phyloP scores from a whole-genome alignment of 2,888 invertebrate genomes.

The Crematogaster levior region DNA sequence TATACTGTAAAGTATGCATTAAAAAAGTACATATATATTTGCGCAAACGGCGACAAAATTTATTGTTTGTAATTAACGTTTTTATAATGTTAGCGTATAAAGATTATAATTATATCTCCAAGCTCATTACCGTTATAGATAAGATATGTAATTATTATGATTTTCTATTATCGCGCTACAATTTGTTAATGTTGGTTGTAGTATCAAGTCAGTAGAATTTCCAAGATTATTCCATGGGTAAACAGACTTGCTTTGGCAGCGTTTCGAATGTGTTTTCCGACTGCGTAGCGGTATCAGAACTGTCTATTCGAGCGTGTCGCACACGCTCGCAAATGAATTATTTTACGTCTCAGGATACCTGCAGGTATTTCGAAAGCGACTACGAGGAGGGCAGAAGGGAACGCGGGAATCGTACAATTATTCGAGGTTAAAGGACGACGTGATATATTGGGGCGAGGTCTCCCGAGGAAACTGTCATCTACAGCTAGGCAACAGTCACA shows the following conservation, averaged over 20 bases:
- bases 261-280: slow-evolving; percentile 52
- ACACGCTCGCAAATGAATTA: slow-evolving; percentile 66
- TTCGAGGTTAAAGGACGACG: slow-evolving; percentile 76
- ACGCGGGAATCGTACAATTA: slow-evolving; percentile 74
- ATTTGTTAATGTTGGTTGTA: slow-evolving; percentile 22
- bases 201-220: slow-evolving; percentile 45
- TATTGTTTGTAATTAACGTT: background rate
- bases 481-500: slow-evolving; percentile 61
- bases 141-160: slow-evolving; percentile 16
- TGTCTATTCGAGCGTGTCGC: slow-evolving; percentile 35
- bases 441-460: slow-evolving; percentile 72
- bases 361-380: slow-evolving; percentile 63
- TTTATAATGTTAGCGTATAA: background rate
- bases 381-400: slow-evolving; percentile 40
- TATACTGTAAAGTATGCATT: background rate
- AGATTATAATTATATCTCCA: background rate
- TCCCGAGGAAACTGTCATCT: slow-evolving; percentile 72
- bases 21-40: background rate
- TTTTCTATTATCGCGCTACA: slow-evolving; percentile 24
- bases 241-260: slow-evolving; percentile 42
- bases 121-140: background rate
- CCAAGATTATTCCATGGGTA: slow-evolving; percentile 43
- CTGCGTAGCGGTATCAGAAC: slow-evolving; percentile 42
- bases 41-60: background rate
- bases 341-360: slow-evolving; percentile 59